These are phyloP conservation scores for Apostichopus japonicus DNA, from an alignment of 35 echinoderm and acorn worm species.

Conservation along the genomic window DNA sequence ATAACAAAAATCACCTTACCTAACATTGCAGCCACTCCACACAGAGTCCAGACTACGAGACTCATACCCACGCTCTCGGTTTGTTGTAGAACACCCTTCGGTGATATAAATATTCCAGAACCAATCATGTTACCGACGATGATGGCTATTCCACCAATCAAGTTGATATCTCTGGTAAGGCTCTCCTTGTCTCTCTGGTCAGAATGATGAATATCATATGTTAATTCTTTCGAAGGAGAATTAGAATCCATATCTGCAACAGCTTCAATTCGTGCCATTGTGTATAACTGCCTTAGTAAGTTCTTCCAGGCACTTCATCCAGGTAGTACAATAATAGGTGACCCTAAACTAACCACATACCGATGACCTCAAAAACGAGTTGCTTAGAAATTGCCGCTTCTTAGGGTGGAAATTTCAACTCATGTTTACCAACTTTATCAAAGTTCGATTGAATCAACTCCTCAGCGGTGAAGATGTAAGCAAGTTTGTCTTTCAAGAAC, in stretches of 20 bases:
- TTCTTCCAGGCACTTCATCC: too few relatives aligned
- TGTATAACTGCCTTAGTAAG: not conserved
- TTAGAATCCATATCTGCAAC: not conserved
- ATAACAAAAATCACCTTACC: conserved; percentile 51
- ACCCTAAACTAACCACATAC: too few relatives aligned
- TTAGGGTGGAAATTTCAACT: too few relatives aligned
- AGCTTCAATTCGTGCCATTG: not conserved
- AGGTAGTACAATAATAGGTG: too few relatives aligned
- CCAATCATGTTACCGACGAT: conserved; percentile 81
- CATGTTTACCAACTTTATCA: too few relatives aligned
- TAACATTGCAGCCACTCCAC: conserved; percentile 57
- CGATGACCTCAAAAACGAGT: too few relatives aligned
- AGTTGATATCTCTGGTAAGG: conserved; percentile 61
- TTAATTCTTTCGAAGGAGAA: not conserved
- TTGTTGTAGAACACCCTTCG: conserved; percentile 72
- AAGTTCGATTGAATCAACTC: too few relatives aligned
- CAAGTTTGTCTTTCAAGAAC: too few relatives aligned
- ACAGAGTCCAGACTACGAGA: conserved; percentile 73
- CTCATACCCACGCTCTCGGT: conserved; percentile 89
- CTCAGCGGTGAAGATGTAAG: too few relatives aligned
- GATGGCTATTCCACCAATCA: conserved; percentile 71
- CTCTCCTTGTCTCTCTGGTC: conserved; percentile 1
- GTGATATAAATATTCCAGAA: conserved; percentile 91
- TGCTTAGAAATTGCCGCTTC: too few relatives aligned
- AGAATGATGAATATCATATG: not conserved